Evolutionary conservation across 2,113 vertebrate species (phyloP).

Genomic region (Albula goreensis): DNA sequence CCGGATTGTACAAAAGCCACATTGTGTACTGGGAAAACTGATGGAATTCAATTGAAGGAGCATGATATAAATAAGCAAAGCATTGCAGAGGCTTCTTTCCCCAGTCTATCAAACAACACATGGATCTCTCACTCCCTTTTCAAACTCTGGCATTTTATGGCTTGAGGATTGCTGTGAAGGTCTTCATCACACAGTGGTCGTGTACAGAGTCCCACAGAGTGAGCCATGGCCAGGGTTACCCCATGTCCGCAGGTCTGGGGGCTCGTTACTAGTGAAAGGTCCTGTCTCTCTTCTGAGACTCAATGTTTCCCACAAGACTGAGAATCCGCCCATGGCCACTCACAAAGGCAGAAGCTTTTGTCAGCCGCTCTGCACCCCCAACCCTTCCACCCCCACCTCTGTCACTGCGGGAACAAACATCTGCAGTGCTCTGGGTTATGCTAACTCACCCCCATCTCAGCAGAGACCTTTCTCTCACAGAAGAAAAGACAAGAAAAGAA

Average conservation of each 20-base stretch:
- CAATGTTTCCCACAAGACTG: not conserved
- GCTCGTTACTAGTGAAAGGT: not conserved
- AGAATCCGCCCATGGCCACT: not conserved
- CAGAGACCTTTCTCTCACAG: not conserved
- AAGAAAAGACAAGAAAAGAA: not conserved
- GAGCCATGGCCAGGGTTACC: not conserved
- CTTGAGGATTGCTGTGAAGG: not conserved
- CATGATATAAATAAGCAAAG: not conserved
- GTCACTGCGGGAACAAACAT: conserved; percentile 5
- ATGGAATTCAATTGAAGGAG: not conserved
- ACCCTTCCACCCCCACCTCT: not conserved
- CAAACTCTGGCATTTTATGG: not conserved
- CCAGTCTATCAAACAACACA: not conserved
- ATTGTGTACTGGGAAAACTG: not conserved
- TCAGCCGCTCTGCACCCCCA: not conserved
- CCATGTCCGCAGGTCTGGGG: not conserved
- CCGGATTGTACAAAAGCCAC: not conserved
- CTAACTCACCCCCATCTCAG: not conserved
- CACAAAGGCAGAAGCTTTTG: conserved; percentile 1
- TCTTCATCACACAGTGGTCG: not conserved
- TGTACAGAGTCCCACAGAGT: conserved; percentile 1
- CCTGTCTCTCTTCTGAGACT: not conserved
- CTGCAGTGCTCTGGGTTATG: not conserved
- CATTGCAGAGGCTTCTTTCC: not conserved
- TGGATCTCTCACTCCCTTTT: not conserved